Evolutionary conservation across 2,113 vertebrate genomes (phyloP).

Genomic region (Gnathonemus echidnorhynchus): DNA sequence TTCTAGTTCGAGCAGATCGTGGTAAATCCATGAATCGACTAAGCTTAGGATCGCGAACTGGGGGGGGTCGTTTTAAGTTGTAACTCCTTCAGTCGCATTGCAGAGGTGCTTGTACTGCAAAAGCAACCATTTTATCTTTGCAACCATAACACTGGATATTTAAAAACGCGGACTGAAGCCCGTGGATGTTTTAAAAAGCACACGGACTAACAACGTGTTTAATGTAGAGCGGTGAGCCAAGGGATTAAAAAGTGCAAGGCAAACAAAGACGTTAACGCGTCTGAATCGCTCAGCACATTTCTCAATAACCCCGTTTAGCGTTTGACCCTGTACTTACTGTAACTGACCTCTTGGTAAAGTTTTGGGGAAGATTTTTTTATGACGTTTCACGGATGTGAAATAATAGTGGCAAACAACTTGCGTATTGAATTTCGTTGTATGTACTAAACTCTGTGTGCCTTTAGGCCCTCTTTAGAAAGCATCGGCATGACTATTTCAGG

Average conservation of each 20-base stretch:
- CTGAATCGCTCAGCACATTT: conserved; percentile 25
- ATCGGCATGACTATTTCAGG: conserved; percentile 11
- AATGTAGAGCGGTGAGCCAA: neutral
- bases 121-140: conserved; percentile 62
- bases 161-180: conserved; percentile 17
- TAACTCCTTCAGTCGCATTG: conserved; percentile 60
- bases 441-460: neutral
- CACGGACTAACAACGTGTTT: neutral
- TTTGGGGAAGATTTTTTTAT: conserved; percentile 12
- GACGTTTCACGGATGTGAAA: neutral
- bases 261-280: conserved; percentile 34
- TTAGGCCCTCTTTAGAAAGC: conserved; percentile 19
- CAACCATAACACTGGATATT: conserved; percentile 34
- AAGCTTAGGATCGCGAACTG: conserved; percentile 15
- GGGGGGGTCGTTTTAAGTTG: conserved; percentile 21
- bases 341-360: conserved; percentile 8
- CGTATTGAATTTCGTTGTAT: neutral
- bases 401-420: neutral
- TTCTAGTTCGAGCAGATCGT: neutral
- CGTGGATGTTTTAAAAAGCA: neutral
- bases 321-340: conserved; percentile 27
- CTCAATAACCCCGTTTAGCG: conserved; percentile 24
- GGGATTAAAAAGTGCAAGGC: conserved; percentile 11
- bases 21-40: neutral
- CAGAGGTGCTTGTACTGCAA: conserved; percentile 55